Base-by-base conservation (phyloP, 2,888 invertebrate species). In the Erebia epiphron region DNA sequence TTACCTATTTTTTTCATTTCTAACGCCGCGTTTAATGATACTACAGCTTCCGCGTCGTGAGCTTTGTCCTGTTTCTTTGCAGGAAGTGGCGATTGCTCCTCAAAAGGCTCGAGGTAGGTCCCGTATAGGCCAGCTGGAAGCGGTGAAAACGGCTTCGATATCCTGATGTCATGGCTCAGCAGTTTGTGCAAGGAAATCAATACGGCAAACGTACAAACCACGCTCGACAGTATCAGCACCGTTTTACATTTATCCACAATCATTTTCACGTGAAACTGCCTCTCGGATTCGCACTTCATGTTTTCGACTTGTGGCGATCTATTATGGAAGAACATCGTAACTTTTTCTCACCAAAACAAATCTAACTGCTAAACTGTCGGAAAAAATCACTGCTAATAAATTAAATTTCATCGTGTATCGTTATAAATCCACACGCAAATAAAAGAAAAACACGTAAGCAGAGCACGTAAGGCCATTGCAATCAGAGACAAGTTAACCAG, bases 1-100 rank as follows among this genome's bases (percentile, higher is more conserved):
- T 98, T 98, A 5, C 98, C 98, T 54, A 95, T 91, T 67, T 95
- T 94, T 82, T 96, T 96, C 96, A 98, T 97, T 76, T 98, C 97
- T 75, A 97, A 85, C 0, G 98, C 98, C 61, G 98, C 95, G 77
- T 97, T 96, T 68, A 98, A 86, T 0, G 98, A 97, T 54, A 96
- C 96, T n/a, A 97, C 92, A 0, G 98, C 98, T 91, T 99, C 98
- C 0, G 92, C 88, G 75, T 93, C 89, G 18, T 86, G 79, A 14
- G 86, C 87, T 66, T 79, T 84, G 67, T 92, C 89, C 1, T 77
- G 74, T 14, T 75, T 68, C 74, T 80, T 87, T 1, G 79, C 74
- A 16, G 78, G 65, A 8, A 79, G 81, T 26, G 81, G 78, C 50
- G 79, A 79, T n/a, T 86, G 83, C 9, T 86, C 86, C 0, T 80